phyloP scores from a whole-genome alignment of 1,140 invertebrate genomes.

The Tenebrio molitor region DNA sequence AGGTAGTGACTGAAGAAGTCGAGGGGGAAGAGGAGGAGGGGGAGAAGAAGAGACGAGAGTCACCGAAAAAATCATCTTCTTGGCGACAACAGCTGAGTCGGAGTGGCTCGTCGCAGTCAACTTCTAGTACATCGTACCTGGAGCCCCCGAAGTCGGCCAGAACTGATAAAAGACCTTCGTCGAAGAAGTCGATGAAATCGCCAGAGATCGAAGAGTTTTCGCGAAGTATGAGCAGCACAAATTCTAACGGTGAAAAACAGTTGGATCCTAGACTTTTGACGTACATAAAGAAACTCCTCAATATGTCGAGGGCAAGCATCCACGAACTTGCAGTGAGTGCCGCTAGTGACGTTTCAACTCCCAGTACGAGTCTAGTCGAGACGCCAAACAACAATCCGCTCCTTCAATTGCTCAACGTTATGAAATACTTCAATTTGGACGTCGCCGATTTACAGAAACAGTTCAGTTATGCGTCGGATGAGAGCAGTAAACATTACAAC shows the following conservation, averaged over 20 bases:
- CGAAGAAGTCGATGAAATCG: conserved; percentile 54
- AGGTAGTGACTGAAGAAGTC: conserved; percentile 16
- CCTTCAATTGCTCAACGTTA: conserved; percentile 49
- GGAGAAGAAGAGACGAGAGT: conserved; percentile 25
- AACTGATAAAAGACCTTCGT: conserved; percentile 43
- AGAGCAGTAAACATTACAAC: conserved; percentile 15
- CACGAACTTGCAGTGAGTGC: conserved; percentile 69
- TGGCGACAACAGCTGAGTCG: conserved; percentile 61
- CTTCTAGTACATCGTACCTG: conserved; percentile 62
- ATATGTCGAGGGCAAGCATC: conserved; percentile 68
- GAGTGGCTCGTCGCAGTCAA: conserved; percentile 49
- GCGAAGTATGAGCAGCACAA: conserved; percentile 8
- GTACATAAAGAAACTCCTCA: conserved; percentile 69
- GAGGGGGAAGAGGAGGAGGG: conserved; percentile 31
- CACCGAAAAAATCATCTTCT: conserved; percentile 36
- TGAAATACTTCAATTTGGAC: conserved; percentile 55
- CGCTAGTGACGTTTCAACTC: conserved; percentile 69
- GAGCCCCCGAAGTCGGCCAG: conserved; percentile 61
- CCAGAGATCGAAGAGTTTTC: conserved; percentile 49
- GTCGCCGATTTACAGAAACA: conserved; percentile 42
- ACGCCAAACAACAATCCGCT: conserved; percentile 58
- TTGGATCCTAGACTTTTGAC: conserved; percentile 63
- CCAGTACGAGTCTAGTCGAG: conserved; percentile 68
- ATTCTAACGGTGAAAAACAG: conserved; percentile 13
- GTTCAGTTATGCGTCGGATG: conserved; percentile 29